Conservation (phyloP, 2,797 vertebrate genomes). For the Lacerta bilineata region DNA sequence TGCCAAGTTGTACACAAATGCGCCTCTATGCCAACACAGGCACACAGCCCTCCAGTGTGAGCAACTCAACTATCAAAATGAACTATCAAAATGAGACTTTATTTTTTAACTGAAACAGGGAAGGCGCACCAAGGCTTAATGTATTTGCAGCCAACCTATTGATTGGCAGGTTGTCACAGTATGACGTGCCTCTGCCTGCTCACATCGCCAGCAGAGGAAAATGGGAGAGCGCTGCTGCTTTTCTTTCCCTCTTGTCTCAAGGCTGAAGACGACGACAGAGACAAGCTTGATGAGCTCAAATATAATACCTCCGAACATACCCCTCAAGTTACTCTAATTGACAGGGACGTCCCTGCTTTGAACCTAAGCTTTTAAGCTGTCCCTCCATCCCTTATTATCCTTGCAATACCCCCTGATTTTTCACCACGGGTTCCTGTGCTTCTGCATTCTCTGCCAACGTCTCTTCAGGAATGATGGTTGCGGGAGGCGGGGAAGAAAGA, state of each 20-base stretch:
- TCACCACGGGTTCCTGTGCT: background rate
- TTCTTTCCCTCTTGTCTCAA: constrained; percentile 20
- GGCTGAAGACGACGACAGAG: background rate
- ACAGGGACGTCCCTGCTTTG: constrained; percentile 15
- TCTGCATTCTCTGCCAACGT: background rate
- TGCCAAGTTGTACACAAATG: background rate
- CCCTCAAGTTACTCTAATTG: constrained; percentile 40
- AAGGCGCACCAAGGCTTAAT: constrained; percentile 29
- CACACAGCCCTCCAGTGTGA: background rate
- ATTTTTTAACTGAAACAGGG: constrained; percentile 22
- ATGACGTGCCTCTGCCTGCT: constrained; percentile 23
- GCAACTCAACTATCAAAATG: background rate
- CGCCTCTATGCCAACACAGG: background rate
- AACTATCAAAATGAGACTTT: constrained; percentile 6
- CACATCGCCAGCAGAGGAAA: constrained; percentile 6
- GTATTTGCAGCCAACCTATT: constrained; percentile 24
- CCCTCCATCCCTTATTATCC: constrained; percentile 16
- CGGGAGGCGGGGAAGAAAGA: background rate
- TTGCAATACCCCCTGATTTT: constrained; percentile 7
- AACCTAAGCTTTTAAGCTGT: constrained; percentile 31
- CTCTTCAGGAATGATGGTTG: background rate
- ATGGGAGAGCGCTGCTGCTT: background rate
- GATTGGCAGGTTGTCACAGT: constrained; percentile 39
- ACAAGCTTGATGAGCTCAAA: constrained; percentile 27
- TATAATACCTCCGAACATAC: constrained; percentile 21